These are phyloP conservation scores for Chelonoidis abingdonii DNA, from an alignment of 2,113 vertebrate species.

Conservation along the genomic window DNA sequence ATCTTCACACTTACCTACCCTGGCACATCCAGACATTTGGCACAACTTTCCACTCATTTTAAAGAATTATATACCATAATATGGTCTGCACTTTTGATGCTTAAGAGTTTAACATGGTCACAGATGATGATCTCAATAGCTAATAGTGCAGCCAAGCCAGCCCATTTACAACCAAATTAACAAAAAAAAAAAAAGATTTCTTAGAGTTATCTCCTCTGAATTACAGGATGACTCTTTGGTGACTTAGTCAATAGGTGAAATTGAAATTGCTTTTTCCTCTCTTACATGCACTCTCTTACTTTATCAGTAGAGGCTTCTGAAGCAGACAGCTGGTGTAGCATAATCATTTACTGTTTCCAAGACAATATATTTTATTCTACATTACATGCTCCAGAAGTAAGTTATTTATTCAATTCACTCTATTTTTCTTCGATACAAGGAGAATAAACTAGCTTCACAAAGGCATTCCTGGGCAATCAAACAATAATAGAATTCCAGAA, in stretches of 20 bases:
- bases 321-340: not conserved
- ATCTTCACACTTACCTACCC: not conserved
- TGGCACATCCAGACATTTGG: not conserved
- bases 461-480: not conserved
- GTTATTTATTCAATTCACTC: not conserved
- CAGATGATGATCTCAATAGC: not conserved
- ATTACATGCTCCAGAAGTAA: not conserved
- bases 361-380: not conserved
- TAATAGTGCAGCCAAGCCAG: not conserved
- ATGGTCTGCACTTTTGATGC: not conserved
- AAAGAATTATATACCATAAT: not conserved
- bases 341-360: not conserved
- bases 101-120: not conserved
- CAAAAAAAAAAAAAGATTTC: conserved; percentile 5
- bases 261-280: not conserved
- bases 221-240: not conserved
- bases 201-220: not conserved
- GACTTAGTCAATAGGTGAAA: not conserved
- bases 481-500: not conserved
- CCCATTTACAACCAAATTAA: not conserved
- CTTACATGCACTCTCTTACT: not conserved
- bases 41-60: not conserved
- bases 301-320: conserved; percentile 24
- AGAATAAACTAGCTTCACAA: not conserved
- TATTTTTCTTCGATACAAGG: not conserved